A percentile compares a stretch with the other conserved stretches of the same genome.
Conservation (phyloP, 2,797 vertebrate genomes). For the Remorina albescens region DNA sequence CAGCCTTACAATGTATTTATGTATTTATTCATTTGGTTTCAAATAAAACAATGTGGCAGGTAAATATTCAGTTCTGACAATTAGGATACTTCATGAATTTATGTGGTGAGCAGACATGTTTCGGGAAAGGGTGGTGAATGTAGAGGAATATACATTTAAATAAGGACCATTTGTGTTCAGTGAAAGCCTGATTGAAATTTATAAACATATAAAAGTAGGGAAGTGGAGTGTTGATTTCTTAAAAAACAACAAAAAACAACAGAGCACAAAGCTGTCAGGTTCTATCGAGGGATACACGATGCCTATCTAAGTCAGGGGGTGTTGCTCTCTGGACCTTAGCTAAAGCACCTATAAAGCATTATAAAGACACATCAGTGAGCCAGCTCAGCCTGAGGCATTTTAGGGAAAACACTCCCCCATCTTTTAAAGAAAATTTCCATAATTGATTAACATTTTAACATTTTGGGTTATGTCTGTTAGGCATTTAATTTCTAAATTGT, state of each 20-base stretch:
- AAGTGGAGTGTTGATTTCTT: slow-evolving; percentile 6
- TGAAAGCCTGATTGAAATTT: neutral
- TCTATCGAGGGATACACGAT: slow-evolving; percentile 16
- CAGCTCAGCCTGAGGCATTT: slow-evolving; percentile 15
- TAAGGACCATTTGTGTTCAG: no score
- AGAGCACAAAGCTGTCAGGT: slow-evolving; percentile 15
- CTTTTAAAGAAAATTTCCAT: no score
- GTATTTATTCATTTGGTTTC: no score
- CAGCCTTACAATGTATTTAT: no score
- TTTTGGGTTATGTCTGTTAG: neutral
- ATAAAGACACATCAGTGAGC: slow-evolving; percentile 30
- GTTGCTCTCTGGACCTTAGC: slow-evolving; percentile 8
- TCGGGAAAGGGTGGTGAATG: no score
- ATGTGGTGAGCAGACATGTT: no score
- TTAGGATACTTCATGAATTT: no score
- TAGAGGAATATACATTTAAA: no score
- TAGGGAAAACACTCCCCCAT: no score
- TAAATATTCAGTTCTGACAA: no score
- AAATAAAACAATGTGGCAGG: no score
- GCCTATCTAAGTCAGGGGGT: neutral
- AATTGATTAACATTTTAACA: no score
- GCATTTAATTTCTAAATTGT: neutral
- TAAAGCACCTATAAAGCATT: slow-evolving; percentile 34
- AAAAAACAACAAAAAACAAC: slow-evolving; percentile 30
- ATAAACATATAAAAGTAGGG: neutral